Conservation (phyloP, 1,140 invertebrate genomes). For the Cyclargus thomasi region DNA sequence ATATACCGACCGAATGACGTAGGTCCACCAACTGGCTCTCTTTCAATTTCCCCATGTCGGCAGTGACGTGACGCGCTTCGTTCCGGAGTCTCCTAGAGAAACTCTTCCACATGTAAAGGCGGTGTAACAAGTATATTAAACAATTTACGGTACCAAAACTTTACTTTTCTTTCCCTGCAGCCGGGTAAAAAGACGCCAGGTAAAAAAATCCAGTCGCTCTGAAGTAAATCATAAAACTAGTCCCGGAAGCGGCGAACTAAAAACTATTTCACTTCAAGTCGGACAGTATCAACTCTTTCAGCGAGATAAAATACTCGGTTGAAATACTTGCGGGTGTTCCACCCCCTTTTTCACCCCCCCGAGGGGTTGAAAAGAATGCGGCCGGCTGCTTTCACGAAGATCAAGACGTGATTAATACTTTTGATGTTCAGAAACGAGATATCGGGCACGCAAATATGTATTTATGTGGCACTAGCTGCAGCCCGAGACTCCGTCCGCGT, state of each 20-base stretch:
- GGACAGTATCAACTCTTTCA: not conserved
- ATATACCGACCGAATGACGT: no score
- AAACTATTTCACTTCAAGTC: conserved; percentile 1
- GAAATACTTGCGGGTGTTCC: not conserved
- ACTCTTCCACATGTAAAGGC: no score
- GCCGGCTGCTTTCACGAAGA: not conserved
- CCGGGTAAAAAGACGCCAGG: not conserved
- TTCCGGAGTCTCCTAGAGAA: no score
- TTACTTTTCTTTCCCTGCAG: no score
- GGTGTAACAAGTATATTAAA: no score
- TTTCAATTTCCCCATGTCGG: no score
- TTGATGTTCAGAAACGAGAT: not conserved
- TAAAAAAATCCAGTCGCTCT: not conserved
- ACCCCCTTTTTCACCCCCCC: not conserved
- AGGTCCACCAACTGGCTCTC: no score
- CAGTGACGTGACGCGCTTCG: no score
- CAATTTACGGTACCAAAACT: no score
- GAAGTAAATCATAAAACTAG: not conserved
- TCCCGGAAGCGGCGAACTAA: not conserved
- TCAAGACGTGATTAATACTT: conserved; percentile 2
- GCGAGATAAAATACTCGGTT: not conserved
- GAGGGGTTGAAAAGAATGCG: not conserved
- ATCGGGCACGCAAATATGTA: not conserved
- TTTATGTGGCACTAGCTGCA: not conserved
- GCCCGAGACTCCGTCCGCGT: no score